Percentiles rank a stretch among this genome's conserved stretches.
Conservation (phyloP, 1,140 invertebrate genomes). For the Pseudomyrmex dendroicus region DNA sequence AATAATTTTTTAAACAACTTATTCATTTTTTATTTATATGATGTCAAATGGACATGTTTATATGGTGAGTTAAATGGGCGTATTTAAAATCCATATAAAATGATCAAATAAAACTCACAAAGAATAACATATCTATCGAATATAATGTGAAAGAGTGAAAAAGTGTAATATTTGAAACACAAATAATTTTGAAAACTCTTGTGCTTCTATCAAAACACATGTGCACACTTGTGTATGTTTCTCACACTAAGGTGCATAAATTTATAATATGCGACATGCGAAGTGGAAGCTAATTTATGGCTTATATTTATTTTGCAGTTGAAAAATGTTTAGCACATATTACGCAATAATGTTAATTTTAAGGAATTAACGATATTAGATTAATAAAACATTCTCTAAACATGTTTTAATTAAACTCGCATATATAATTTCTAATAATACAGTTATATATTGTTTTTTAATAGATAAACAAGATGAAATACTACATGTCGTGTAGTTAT, state of each 20-base stretch:
- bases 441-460: not conserved
- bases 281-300: conserved; percentile 26
- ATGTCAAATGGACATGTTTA: not conserved
- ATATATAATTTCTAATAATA: conserved; percentile 18
- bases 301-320: not conserved
- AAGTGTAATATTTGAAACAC: too few species aligned
- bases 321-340: conserved; percentile 16
- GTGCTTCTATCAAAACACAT: not conserved
- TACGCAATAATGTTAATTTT: not conserved
- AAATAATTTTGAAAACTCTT: not conserved
- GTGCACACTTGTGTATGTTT: conserved; percentile 1
- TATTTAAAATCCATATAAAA: not conserved
- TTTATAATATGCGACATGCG: conserved; percentile 11
- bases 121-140: too few species aligned
- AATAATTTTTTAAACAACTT: not conserved
- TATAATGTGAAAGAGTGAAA: too few species aligned
- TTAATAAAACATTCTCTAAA: too few species aligned
- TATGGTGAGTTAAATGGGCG: not conserved
- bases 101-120: not conserved
- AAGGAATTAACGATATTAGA: too few species aligned
- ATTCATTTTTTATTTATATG: not conserved
- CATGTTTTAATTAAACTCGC: not conserved
- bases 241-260: conserved; percentile 4
- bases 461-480: not conserved
- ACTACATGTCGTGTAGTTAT: too few species aligned